Evolutionary conservation across 1,140 invertebrate species (phyloP), one percentile per base, ranked within the genome.

Genomic region (Archegozetes longisetosus): DNA sequence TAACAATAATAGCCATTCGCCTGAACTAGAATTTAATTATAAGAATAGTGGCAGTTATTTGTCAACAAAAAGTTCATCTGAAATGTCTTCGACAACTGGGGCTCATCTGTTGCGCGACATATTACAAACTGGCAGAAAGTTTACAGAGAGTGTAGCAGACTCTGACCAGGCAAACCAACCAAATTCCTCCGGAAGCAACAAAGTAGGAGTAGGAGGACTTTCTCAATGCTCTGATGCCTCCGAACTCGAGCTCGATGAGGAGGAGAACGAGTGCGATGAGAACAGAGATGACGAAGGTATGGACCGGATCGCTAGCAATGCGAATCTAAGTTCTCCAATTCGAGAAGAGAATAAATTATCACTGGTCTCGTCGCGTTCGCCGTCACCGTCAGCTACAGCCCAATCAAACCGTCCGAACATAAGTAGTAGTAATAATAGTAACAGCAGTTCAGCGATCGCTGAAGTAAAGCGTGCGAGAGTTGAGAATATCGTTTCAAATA

Each of bases 401-500:
- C 28, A 17, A 49, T 55, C 12, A 28, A 53, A 53, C 62, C n/a
- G n/a, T 46, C 13, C 60, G 32, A 58, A 20, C 61, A 24, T 27
- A 32, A 27, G 56, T 61, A 46, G 62, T 61, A n/a, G 61, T 62
- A n/a, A 51, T 40, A 20, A 50, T 60, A 26, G 57, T 54, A 32
- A n/a, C n/a, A n/a, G n/a, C n/a, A 50, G 17, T 25, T 9, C 3
- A 6, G 9, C 57, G 17, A 61, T 63, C 29, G 62, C 63, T 46
- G 55, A 61, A 17, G 81, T 86, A 63, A 94, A 94, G 73, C 81
- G 88, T 63, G 87, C 88, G 22, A 80, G 90, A 60, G 88, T 94
- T 56, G 91, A 95, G 76, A 91, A 91, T 71, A 93, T 94, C 63
- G 86, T 93, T 54, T 88, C 84, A 55, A 86, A 84, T 53, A 93